A percentile compares a stretch with the other conserved stretches of the same genome.
Conservation (phyloP, 2,888 invertebrate species). For the Stenichneumon culpator region DNA sequence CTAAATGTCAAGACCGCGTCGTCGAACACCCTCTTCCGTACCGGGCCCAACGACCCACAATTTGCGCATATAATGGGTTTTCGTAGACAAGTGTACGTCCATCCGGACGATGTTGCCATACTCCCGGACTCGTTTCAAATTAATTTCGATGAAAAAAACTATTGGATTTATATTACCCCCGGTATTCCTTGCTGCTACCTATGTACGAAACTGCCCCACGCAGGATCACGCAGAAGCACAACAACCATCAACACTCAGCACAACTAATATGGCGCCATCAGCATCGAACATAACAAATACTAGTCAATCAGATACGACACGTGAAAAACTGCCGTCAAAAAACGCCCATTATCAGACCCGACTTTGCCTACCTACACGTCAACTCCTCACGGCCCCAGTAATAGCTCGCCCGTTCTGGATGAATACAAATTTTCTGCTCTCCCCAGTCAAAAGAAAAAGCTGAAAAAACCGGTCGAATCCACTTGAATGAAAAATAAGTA, state of each 20-base stretch:
- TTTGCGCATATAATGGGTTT: conserved; percentile 37
- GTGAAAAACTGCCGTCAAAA: background rate
- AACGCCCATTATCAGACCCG: background rate
- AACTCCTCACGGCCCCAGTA: background rate
- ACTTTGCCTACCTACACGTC: background rate
- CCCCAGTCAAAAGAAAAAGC: background rate
- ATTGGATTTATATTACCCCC: too few relatives aligned
- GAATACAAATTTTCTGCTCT: background rate
- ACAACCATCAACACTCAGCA: background rate
- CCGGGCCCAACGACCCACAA: conserved; percentile 4
- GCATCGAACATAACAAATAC: background rate
- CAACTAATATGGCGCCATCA: background rate
- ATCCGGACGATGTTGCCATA: too few relatives aligned
- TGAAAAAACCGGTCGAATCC: background rate
- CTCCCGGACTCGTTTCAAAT: too few relatives aligned
- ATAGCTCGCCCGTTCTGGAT: background rate
- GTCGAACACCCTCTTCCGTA: background rate
- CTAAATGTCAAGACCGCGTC: conserved; percentile 2
- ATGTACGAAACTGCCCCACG: too few relatives aligned
- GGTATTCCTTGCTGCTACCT: too few relatives aligned
- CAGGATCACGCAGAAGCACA: background rate
- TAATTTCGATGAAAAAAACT: too few relatives aligned
- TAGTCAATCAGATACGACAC: background rate
- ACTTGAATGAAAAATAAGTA: background rate
- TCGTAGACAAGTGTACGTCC: too few relatives aligned